Conservation (phyloP, 2,113 vertebrate genomes). For the Semicossyphus pulcher region DNA sequence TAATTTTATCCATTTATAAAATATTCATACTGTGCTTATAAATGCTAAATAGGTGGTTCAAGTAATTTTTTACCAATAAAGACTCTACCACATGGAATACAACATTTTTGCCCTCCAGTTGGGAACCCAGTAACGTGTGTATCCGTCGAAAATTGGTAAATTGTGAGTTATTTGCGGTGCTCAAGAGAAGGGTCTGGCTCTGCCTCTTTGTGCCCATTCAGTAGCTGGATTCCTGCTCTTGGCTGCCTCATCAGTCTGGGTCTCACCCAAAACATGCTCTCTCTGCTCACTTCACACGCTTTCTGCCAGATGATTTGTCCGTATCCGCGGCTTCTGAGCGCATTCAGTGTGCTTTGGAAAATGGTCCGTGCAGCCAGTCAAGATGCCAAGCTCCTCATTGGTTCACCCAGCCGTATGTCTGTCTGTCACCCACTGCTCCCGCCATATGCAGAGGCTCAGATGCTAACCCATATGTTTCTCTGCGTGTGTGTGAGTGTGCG, state of each 20-base stretch:
- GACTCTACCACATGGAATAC: background rate
- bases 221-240: constrained; percentile 59
- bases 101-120: background rate
- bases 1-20: background rate
- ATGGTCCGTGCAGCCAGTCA: constrained; percentile 43
- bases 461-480: constrained; percentile 77
- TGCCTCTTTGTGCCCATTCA: constrained; percentile 38
- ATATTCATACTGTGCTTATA: background rate
- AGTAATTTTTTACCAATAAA: background rate
- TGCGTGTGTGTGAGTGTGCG: constrained; percentile 37
- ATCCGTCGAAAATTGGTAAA: constrained; percentile 12
- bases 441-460: constrained; percentile 75
- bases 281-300: constrained; percentile 62
- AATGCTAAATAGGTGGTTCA: too few species aligned
- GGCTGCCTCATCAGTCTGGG: constrained; percentile 59
- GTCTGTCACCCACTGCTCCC: constrained; percentile 75
- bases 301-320: constrained; percentile 76
- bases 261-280: constrained; percentile 70
- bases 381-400: constrained; percentile 66
- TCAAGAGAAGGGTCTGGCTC: constrained; percentile 33
- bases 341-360: constrained; percentile 61
- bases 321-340: constrained; percentile 65
- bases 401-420: constrained; percentile 76
- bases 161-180: constrained; percentile 25
- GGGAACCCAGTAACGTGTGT: background rate